These are phyloP conservation scores for Paratilapia polleni DNA, from an alignment of 2,113 vertebrate genomes.

Conservation along the genomic window DNA sequence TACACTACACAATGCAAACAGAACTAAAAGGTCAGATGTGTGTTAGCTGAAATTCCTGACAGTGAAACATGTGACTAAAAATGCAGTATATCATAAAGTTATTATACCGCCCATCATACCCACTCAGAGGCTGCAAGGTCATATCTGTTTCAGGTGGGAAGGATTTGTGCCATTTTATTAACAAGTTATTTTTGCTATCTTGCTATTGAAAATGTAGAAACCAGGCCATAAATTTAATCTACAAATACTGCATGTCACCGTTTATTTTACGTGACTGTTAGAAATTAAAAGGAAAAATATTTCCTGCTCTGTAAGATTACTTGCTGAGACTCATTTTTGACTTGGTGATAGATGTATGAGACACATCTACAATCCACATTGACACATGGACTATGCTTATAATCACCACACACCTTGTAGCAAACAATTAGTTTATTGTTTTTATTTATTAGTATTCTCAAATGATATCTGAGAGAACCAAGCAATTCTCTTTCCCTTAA, in stretches of 20 bases:
- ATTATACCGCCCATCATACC: background rate
- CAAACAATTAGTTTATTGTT: background rate
- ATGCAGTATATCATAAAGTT: background rate
- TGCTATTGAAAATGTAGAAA: background rate
- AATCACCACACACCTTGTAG: background rate
- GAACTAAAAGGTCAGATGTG: background rate
- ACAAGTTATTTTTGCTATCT: background rate
- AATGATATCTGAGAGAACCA: background rate
- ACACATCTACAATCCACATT: constrained; percentile 39
- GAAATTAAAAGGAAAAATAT: background rate
- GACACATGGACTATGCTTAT: background rate
- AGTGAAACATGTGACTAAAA: background rate
- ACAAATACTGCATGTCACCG: background rate
- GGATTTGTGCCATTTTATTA: background rate
- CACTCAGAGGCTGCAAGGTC: background rate
- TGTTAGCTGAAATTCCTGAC: background rate
- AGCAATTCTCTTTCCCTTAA: background rate
- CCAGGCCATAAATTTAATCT: background rate
- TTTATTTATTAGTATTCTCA: background rate
- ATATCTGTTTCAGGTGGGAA: background rate
- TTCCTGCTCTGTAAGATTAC: background rate
- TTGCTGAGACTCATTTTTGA: background rate
- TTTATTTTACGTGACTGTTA: background rate
- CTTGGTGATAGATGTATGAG: constrained; percentile 1
- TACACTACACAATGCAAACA: constrained; percentile 57